phyloP scores from a whole-genome alignment of 2,113 vertebrate species.

The Pavo muticus region DNA sequence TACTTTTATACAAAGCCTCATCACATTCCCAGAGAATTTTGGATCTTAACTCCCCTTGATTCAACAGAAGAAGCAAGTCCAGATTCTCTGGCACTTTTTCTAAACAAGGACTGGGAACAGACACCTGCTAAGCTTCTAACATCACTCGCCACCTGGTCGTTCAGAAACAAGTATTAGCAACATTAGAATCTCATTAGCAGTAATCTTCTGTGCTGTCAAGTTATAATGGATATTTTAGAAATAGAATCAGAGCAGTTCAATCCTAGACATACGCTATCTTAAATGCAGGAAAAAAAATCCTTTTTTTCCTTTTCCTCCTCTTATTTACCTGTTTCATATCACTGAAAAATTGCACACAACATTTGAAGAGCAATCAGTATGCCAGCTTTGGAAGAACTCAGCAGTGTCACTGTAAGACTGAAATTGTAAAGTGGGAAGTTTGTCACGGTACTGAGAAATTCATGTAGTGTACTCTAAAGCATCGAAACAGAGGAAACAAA shows the following conservation, averaged over 20 bases:
- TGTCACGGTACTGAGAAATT: slow-evolving; percentile 34
- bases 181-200: neutral
- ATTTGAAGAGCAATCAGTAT: slow-evolving; percentile 56
- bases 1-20: neutral
- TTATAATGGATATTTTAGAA: neutral
- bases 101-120: neutral
- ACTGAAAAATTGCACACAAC: slow-evolving; percentile 63
- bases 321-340: slow-evolving; percentile 57
- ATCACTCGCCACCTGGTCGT: neutral
- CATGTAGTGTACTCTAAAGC: neutral
- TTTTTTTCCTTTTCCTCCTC: neutral
- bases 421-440: slow-evolving; percentile 46
- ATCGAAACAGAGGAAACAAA: slow-evolving; percentile 4
- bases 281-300: neutral
- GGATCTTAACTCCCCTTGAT: neutral
- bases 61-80: neutral
- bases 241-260: neutral
- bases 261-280: neutral
- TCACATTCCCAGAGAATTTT: neutral
- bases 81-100: neutral
- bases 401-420: slow-evolving; percentile 57
- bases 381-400: slow-evolving; percentile 58
- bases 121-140: neutral
- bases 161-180: neutral
- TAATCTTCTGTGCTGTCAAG: neutral